These are phyloP conservation scores for Oostethus manadensis DNA, from an alignment of 2,113 vertebrate genomes.

Conservation along the genomic window DNA sequence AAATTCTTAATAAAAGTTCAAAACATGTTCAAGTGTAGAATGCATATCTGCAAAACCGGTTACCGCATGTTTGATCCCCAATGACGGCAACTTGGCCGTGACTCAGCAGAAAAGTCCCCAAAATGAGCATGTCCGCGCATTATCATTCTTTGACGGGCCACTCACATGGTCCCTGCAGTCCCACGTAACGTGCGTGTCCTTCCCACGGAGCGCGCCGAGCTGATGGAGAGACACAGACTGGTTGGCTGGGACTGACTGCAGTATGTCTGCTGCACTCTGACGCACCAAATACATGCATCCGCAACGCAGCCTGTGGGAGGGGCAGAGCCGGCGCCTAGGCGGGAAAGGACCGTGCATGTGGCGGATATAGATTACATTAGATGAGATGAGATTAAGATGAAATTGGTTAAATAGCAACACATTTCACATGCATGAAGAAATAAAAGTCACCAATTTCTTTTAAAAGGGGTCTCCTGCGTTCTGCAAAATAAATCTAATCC, in stretches of 20 bases:
- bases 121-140: neutral
- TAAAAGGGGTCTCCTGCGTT: no score
- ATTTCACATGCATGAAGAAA: no score
- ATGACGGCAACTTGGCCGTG: constrained; percentile 10
- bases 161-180: neutral
- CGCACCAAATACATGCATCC: neutral
- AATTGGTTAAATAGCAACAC: no score
- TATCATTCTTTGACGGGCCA: neutral
- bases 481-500: no score
- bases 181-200: neutral
- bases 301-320: neutral
- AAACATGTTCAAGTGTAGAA: no score
- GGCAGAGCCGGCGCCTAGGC: neutral
- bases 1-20: neutral
- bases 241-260: neutral
- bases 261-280: constrained; percentile 1
- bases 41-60: no score
- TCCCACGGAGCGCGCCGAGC: neutral
- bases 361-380: no score
- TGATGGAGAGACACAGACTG: neutral
- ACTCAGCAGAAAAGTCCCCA: constrained; percentile 23
- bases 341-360: neutral
- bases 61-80: neutral
- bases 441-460: no score
- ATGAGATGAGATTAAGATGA: no score